phyloP scores from a whole-genome alignment of 1,140 invertebrate species.

The Rhyzopertha dominica region DNA sequence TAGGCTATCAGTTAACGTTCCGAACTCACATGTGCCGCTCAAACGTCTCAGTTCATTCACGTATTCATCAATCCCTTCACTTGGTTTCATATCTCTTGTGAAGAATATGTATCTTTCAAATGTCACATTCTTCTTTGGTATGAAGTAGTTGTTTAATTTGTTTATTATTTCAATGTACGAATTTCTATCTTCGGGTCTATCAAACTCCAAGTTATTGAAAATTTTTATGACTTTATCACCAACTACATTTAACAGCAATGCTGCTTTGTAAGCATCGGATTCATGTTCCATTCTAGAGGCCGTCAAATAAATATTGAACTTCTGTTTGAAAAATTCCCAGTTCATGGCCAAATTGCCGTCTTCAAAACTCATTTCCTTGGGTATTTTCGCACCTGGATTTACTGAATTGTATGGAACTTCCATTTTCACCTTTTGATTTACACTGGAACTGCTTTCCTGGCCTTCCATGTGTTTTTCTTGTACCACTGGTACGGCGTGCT shows the following conservation, averaged over 20 bases:
- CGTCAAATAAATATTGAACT: not conserved
- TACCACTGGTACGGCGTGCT: too few species aligned
- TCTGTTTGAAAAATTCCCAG: constrained; percentile 2
- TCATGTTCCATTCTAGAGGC: not conserved
- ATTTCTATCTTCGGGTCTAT: constrained; percentile 1
- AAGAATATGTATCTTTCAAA: constrained; percentile 2
- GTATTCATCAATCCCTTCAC: constrained; percentile 2
- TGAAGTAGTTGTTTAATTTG: constrained; percentile 3
- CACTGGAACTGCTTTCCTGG: too few species aligned
- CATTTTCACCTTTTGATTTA: too few species aligned
- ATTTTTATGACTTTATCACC: constrained; percentile 4
- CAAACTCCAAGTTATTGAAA: constrained; percentile 1
- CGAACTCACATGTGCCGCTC: constrained; percentile 4
- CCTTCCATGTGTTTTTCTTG: too few species aligned
- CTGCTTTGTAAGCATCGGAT: not conserved
- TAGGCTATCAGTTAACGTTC: not conserved
- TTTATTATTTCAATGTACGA: not conserved
- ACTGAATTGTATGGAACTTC: too few species aligned
- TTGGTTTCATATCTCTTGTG: not conserved
- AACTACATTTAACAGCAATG: constrained; percentile 4
- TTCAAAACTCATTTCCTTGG: too few species aligned
- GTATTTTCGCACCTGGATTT: too few species aligned
- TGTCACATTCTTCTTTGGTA: constrained; percentile 1
- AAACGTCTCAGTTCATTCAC: not conserved
- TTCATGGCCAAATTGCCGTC: too few species aligned